Conservation (phyloP, 2,888 invertebrate species). For the Aromia moschata region DNA sequence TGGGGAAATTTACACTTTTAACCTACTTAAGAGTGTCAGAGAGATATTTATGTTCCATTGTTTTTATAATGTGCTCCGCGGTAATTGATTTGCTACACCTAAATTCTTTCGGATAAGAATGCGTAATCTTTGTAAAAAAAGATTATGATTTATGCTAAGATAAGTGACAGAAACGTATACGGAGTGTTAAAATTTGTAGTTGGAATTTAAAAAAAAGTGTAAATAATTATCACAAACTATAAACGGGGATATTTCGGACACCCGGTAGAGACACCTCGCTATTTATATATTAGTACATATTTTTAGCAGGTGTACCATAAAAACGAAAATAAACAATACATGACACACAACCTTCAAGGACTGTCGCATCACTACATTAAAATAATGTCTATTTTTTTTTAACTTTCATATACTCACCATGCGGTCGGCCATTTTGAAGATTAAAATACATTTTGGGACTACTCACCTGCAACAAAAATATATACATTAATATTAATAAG, state of each 20-base stretch:
- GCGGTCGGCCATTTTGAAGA: background rate
- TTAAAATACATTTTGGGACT: background rate
- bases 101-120: no score
- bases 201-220: no score
- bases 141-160: no score
- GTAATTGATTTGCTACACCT: no score
- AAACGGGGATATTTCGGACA: background rate
- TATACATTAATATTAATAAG: no score
- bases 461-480: conserved; percentile 21
- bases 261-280: background rate
- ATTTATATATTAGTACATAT: conserved; percentile 2
- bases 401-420: conserved; percentile 12
- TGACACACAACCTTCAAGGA: conserved; percentile 16
- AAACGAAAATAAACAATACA: conserved; percentile 22
- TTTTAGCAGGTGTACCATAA: conserved; percentile 15
- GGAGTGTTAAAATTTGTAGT: no score
- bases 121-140: no score
- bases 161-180: no score
- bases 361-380: conserved; percentile 3
- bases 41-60: background rate
- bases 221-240: background rate
- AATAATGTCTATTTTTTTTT: conserved; percentile 13
- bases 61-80: background rate
- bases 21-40: background rate
- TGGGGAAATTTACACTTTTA: background rate